These are phyloP conservation scores for Papilio xuthus DNA, from an alignment of 1,140 invertebrate genomes.

Conservation along the genomic window DNA sequence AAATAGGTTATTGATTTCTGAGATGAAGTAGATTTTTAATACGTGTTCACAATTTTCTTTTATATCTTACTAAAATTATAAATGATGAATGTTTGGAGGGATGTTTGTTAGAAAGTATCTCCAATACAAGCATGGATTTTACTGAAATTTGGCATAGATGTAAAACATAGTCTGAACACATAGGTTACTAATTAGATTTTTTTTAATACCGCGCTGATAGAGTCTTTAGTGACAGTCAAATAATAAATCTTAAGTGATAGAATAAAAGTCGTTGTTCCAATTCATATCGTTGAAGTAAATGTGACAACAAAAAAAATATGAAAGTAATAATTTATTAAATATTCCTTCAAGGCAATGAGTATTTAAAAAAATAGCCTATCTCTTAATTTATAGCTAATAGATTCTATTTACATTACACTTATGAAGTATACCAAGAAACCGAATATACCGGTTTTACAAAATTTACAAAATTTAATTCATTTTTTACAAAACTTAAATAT, in stretches of 20 bases:
- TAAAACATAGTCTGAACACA: too few species aligned
- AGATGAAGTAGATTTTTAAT: too few species aligned
- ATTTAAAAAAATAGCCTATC: neutral
- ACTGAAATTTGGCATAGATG: too few species aligned
- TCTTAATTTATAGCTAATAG: slow-evolving; percentile 32
- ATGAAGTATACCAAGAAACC: slow-evolving; percentile 54
- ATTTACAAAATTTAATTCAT: neutral
- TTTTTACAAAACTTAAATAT: slow-evolving; percentile 20
- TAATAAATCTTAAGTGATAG: neutral
- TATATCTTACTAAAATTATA: too few species aligned
- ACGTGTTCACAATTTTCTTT: too few species aligned
- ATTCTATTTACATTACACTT: slow-evolving; percentile 55
- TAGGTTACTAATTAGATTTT: too few species aligned
- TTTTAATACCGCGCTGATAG: too few species aligned
- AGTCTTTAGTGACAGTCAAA: too few species aligned
- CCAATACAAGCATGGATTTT: too few species aligned
- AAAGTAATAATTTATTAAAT: slow-evolving; percentile 18
- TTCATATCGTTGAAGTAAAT: neutral
- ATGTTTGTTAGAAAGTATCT: too few species aligned
- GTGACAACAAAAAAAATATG: neutral
- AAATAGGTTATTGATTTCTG: neutral
- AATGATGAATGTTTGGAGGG: too few species aligned
- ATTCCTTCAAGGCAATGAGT: slow-evolving; percentile 23
- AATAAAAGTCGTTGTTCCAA: neutral
- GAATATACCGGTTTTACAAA: slow-evolving; percentile 19